A percentile compares a stretch with the other conserved stretches of the same genome.
These are phyloP conservation scores for Ennomos fuscantarius DNA, from an alignment of 2,888 invertebrate genomes.

Conservation along the genomic window DNA sequence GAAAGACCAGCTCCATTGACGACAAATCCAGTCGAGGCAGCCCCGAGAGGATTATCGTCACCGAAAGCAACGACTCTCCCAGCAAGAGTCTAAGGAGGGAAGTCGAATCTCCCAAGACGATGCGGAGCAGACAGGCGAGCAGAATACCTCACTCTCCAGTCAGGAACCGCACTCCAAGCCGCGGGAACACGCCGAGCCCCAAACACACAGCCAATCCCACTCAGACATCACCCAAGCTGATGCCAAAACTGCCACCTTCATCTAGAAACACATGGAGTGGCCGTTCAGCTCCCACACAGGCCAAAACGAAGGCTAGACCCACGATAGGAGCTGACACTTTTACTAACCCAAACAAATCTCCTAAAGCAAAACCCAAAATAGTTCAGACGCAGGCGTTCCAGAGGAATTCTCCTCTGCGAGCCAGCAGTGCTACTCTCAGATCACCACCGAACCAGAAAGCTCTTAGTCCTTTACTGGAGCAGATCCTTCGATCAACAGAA, in stretches of 20 bases:
- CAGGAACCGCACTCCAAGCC: conserved; percentile 63
- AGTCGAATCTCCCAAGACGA: conserved; percentile 70
- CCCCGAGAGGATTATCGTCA: conserved; percentile 71
- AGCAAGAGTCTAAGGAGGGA: conserved; percentile 70
- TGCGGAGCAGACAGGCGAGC: conserved; percentile 73
- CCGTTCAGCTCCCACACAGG: conserved; percentile 77
- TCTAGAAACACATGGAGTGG: conserved; percentile 91
- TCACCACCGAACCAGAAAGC: conserved; percentile 87
- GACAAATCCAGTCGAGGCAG: conserved; percentile 74
- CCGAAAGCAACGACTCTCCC: conserved; percentile 73
- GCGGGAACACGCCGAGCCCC: conserved; percentile 77
- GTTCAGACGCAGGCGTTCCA: conserved; percentile 75
- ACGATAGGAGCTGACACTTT: conserved; percentile 75
- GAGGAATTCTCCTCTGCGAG: conserved; percentile 79
- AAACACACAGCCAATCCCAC: conserved; percentile 66
- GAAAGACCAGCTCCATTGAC: conserved; percentile 72
- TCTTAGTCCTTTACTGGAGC: conserved; percentile 88
- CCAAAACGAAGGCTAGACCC: conserved; percentile 71
- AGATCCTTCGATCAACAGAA: conserved; percentile 89
- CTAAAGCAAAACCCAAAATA: conserved; percentile 74
- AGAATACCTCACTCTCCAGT: conserved; percentile 80
- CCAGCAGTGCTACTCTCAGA: conserved; percentile 75
- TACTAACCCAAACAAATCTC: conserved; percentile 86
- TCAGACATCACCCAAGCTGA: conserved; percentile 75
- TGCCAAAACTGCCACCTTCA: conserved; percentile 72